Base-by-base conservation (phyloP, 2,797 vertebrate genomes). In the Scleropages formosus region DNA sequence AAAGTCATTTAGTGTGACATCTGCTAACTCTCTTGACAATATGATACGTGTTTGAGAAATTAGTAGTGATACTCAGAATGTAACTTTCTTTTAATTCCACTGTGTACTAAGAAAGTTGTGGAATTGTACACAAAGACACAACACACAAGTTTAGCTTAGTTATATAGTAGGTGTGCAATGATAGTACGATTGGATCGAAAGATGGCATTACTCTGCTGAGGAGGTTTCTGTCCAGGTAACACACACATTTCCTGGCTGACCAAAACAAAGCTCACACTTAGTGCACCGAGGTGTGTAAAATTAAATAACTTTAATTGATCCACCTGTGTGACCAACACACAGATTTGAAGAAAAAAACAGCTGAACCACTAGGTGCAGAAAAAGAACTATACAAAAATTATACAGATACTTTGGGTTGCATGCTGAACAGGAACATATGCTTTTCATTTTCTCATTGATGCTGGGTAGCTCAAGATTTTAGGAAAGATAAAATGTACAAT, bases 251-350 rank as follows among this genome's bases (percentile, higher is more conserved):
- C 18, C 24, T 49, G 20, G 56, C 31, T 66, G n/a, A 56, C 39
- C 15, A 44, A 73, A 67, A 75, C 47, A 71, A 46, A 79, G 61
- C n/a, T 59, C 44, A 69, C 22, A 59, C 60, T 16, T 62, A n/a
- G 65, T 31, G 53, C 47, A 75, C 31, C 24, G 70, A 79, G 72
- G 63, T 82, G 78, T 84, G 82, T 84, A 79, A 84, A 84, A 84
- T 84, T 82, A 84, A 82, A 85, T 83, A 83, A 79, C 78, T 85
- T 86, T 86, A 84, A 85, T 87, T 83, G 78, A 83, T 79, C 79
- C 80, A 83, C 79, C 82, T 61, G 73, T 82, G 82, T 79, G 75
- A 78, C 73, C 68, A 80, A 81, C 74, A 75, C 72, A 80, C 77
- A 82, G 78, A 82, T 82, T 82, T 78, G 80, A 75, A 75, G 31